Evolutionary conservation across 2,797 vertebrate species (phyloP), one percentile per base, ranked within the genome.

Genomic region (Phataginus tricuspis): DNA sequence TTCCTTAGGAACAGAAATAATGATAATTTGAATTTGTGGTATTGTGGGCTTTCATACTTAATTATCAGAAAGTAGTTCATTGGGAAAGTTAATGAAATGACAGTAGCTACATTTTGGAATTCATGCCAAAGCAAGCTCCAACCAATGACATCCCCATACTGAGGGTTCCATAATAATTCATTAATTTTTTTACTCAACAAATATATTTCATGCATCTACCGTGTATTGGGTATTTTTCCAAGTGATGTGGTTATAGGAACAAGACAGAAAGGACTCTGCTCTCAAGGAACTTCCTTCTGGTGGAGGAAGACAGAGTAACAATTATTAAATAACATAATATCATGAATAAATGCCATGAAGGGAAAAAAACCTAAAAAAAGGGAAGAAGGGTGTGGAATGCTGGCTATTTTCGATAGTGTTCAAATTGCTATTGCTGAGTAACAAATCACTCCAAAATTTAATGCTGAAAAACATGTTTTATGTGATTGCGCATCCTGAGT

Each of bases 1-100:
- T 91, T 64, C 53, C 21, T 64, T 96, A 78, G 57, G 87, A 94
- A 78, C n/a, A 92, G 11, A 69, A 79, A 74, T 4, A 59, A 27
- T 77, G 59, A 80, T 64, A 72, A 53, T 42, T 69, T n/a, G n/a
- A 9, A 4, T 94, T 55, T 61, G 2, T 31, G 49, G 27, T 85
- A 14, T 39, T 86, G 23, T 16, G 11, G 9, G 21, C 31, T 63
- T 96, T 94, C 8, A 1, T 94, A 55, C 42, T 86, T 83, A 42
- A 77, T 45, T 90, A n/a, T 39, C 68, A 15, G 49, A 57, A 96
- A 89, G 53, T 72, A 34, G 85, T 74, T 79, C 59, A 3, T 49
- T 87, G 57, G 49, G 21, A 59, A 78, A 63, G 21, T 84, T 85
- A 87, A 51, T 68, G 64, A 71, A 80, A 74, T 64, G 14, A 55